Evolutionary conservation across 2,797 vertebrate genomes (phyloP).

Genomic region (Channa striata): DNA sequence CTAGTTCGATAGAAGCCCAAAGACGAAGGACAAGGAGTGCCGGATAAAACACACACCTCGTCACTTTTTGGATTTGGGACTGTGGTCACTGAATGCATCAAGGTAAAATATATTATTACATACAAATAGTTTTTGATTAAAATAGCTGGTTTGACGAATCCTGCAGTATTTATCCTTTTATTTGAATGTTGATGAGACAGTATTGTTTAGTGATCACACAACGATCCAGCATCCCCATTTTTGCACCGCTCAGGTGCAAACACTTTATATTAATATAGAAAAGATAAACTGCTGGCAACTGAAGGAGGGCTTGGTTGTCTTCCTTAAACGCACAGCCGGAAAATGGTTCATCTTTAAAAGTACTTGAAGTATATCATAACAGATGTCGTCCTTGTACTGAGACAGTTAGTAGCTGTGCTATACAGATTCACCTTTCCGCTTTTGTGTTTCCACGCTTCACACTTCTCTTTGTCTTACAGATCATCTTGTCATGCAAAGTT

Average conservation of each 20-base stretch:
- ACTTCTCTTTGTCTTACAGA: neutral
- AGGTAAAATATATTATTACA: slow-evolving; percentile 43
- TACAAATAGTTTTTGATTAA: neutral
- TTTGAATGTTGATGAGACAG: neutral
- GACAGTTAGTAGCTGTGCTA: neutral
- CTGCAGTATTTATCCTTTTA: neutral
- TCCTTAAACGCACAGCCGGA: neutral
- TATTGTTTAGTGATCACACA: neutral
- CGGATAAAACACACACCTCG: slow-evolving; percentile 10
- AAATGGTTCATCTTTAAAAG: no score
- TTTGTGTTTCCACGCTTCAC: neutral
- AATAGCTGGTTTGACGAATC: neutral
- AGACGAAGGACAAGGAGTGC: neutral
- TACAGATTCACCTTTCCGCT: neutral
- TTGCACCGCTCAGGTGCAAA: neutral
- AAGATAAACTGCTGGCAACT: neutral
- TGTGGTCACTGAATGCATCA: neutral
- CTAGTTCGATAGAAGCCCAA: slow-evolving; percentile 22
- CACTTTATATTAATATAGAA: neutral
- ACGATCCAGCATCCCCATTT: neutral
- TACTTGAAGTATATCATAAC: slow-evolving; percentile 4
- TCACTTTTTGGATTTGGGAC: slow-evolving; percentile 23
- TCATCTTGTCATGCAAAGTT: neutral
- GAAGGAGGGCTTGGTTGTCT: neutral
- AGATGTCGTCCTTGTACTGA: slow-evolving; percentile 5